A percentile compares a stretch with the other conserved stretches of the same genome.
Conservation (phyloP, 2,113 vertebrate genomes). For the Lethenteron reissneri region DNA sequence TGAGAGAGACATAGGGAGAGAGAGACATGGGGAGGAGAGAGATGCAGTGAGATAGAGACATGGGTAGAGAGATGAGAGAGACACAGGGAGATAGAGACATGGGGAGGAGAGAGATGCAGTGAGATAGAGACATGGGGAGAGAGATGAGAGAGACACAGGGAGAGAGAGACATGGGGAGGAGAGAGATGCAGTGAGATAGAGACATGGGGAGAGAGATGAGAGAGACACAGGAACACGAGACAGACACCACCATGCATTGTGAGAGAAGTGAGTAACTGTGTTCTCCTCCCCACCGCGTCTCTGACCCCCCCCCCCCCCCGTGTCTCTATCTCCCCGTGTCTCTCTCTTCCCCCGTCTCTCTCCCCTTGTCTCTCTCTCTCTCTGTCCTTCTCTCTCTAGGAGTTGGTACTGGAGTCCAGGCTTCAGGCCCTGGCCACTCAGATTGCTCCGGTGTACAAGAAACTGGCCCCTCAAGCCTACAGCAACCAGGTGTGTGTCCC, state of each 20-base stretch:
- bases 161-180: no score
- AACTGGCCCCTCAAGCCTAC: conserved; percentile 69
- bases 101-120: no score
- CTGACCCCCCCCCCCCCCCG: background rate
- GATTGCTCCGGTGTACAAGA: conserved; percentile 69
- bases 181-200: no score
- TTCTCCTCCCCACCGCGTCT: background rate
- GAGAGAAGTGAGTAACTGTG: background rate
- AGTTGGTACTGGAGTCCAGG: conserved; percentile 63
- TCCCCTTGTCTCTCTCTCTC: conserved; percentile 13
- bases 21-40: no score
- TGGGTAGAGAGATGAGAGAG: no score
- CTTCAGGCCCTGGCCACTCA: conserved; percentile 74
- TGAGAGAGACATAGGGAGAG: no score
- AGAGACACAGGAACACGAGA: background rate
- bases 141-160: no score
- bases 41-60: no score
- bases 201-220: no score
- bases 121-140: no score
- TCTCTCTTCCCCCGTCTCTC: conserved; percentile 3
- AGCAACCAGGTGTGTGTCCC: conserved; percentile 57
- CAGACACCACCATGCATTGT: background rate
- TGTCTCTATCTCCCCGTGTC: background rate
- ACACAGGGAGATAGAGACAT: no score
- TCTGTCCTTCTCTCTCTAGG: conserved; percentile 27